phyloP scores from a whole-genome alignment of 2,797 vertebrate genomes.

The Pangasius krempfi region DNA sequence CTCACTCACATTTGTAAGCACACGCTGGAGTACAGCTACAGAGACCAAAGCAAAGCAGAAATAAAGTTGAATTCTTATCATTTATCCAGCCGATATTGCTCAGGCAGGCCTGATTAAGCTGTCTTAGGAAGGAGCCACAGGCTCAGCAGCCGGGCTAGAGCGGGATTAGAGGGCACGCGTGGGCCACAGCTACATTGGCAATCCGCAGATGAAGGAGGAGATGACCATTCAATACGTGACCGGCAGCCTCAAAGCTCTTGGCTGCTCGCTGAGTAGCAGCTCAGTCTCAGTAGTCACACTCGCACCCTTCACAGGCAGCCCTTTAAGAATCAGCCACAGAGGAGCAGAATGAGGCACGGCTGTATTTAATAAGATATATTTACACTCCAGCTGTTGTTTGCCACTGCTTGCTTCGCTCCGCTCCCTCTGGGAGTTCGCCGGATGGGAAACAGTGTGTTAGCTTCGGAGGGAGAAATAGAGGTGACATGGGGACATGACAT shows the following conservation, averaged over 20 bases:
- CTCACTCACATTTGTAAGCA: not conserved
- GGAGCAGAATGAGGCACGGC: constrained; percentile 46
- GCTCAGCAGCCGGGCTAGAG: constrained; percentile 54
- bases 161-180: constrained; percentile 56
- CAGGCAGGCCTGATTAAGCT: constrained; percentile 56
- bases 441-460: constrained; percentile 40
- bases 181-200: constrained; percentile 39
- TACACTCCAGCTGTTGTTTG: constrained; percentile 60
- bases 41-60: constrained; percentile 43
- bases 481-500: constrained; percentile 26
- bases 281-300: constrained; percentile 37
- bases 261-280: constrained; percentile 15
- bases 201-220: constrained; percentile 52
- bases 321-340: constrained; percentile 16
- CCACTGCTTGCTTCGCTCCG: constrained; percentile 48
- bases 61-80: constrained; percentile 56
- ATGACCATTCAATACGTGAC: constrained; percentile 55
- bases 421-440: constrained; percentile 31
- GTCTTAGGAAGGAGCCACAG: constrained; percentile 55
- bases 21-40: not conserved
- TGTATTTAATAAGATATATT: constrained; percentile 62
- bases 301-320: constrained; percentile 24
- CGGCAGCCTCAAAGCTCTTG: constrained; percentile 43
- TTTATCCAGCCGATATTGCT: constrained; percentile 57
- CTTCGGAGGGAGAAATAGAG: constrained; percentile 20